Base-by-base conservation (phyloP, 2,797 vertebrate genomes). In the Scomberomorus guttatus region DNA sequence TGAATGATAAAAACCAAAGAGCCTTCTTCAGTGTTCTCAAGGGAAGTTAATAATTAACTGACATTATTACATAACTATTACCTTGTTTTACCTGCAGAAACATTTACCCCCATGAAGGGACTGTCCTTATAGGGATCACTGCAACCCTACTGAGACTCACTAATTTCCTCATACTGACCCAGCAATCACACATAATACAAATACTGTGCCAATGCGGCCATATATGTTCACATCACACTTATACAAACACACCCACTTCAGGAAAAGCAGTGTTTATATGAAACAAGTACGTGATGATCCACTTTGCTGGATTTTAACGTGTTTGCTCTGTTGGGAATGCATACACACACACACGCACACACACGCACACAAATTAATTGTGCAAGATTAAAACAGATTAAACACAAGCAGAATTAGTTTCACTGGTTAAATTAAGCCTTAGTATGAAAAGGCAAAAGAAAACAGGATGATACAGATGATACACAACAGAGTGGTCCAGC, bases 11-110 rank as follows among this genome's bases (percentile, higher is more conserved):
- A 54, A 60, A 42, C 17, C 13, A 7, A 25, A n/a, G 32, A 20
- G 39, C 2, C 0, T 13, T 71, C 64, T 54, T 32, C 29, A 32
- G 46, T 46, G 9, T 39, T 34, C 59, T 71, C 8, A 34, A 55
- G 14, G 10, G 14, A 75, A 75, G 87, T 93, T 50, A 93, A 91
- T 86, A 37, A 92, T 91, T 93, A 89, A 90, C 83, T 5, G 15
- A 27, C 6, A 32, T 34, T 15, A 64, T 46, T 15, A 46, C 6
- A 37, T 2, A 63, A 56, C 50, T 15, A 34, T 46, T 48, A 20
- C 48, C 2, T 57, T 72, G 18, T 61, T 73, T 72, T 80, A 4
- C 48, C 56, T 37, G 9, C 13, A 48, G 64, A 83, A 72, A 56
- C 51, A 8, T 68, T 74, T 15, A 25, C n/a, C 37, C 55, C 46